Conservation (phyloP, 2,113 vertebrate genomes). For the Phrynocephalus versicolor region DNA sequence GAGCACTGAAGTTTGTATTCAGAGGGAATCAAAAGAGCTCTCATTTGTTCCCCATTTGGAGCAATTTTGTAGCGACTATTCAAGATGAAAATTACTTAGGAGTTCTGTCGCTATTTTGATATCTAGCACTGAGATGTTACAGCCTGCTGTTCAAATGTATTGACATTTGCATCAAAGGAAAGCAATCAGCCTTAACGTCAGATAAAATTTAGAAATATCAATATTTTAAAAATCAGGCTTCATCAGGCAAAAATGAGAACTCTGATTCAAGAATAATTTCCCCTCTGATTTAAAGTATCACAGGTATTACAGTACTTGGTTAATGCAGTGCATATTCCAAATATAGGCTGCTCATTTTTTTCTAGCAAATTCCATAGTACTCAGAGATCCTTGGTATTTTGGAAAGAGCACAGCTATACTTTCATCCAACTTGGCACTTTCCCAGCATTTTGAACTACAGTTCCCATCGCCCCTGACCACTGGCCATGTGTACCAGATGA, state of each 20-base stretch:
- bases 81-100: slow-evolving; percentile 66
- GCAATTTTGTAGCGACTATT: slow-evolving; percentile 58
- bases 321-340: neutral
- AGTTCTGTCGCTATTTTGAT: slow-evolving; percentile 59
- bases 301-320: neutral
- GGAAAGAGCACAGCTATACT: neutral
- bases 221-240: slow-evolving; percentile 32
- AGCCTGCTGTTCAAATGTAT: slow-evolving; percentile 37
- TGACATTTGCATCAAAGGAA: neutral
- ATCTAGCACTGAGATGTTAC: slow-evolving; percentile 38
- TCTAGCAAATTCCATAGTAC: neutral
- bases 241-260: neutral
- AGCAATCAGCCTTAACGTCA: slow-evolving; percentile 44
- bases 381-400: neutral
- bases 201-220: slow-evolving; percentile 25
- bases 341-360: neutral
- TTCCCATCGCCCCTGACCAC: neutral
- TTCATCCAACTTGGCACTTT: neutral
- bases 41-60: slow-evolving; percentile 70
- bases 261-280: slow-evolving; percentile 12
- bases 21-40: slow-evolving; percentile 54
- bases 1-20: slow-evolving; percentile 50
- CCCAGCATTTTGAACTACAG: neutral
- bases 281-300: slow-evolving; percentile 21
- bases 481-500: neutral